Percentiles rank a stretch among this genome's conserved stretches.
Evolutionary conservation across 2,797 vertebrate species (phyloP).

Genomic region (Pangasius larnaudii): DNA sequence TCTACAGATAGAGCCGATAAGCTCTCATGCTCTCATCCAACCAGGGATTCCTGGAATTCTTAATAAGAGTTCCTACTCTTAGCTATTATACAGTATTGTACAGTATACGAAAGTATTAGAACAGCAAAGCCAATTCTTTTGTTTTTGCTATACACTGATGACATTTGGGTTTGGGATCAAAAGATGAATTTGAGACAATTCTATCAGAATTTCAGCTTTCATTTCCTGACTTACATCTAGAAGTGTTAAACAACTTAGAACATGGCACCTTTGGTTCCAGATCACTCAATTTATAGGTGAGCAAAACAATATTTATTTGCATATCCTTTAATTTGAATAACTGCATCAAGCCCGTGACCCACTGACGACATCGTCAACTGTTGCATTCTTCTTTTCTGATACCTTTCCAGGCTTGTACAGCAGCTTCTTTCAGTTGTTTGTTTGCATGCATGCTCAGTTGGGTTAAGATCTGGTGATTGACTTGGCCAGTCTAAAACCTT

Average conservation of each 20-base stretch:
- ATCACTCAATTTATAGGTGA: not conserved
- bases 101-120: not conserved
- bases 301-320: not conserved
- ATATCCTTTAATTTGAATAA: not conserved
- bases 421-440: not conserved
- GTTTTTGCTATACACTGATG: not conserved
- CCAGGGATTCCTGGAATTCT: not conserved
- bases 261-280: not conserved
- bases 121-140: not conserved
- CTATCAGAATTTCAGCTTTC: not conserved
- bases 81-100: not conserved
- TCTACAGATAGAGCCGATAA: not conserved
- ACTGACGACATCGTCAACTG: not conserved
- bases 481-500: not conserved
- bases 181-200: not conserved
- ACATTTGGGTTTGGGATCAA: not conserved
- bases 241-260: too few species aligned
- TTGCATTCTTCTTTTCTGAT: not conserved
- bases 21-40: not conserved
- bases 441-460: not conserved
- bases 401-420: not conserved
- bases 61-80: not conserved
- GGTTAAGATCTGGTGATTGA: not conserved
- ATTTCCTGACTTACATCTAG: not conserved
- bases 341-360: not conserved